Conservation (phyloP, 2,113 vertebrate species). For the Odocoileus virginianus region DNA sequence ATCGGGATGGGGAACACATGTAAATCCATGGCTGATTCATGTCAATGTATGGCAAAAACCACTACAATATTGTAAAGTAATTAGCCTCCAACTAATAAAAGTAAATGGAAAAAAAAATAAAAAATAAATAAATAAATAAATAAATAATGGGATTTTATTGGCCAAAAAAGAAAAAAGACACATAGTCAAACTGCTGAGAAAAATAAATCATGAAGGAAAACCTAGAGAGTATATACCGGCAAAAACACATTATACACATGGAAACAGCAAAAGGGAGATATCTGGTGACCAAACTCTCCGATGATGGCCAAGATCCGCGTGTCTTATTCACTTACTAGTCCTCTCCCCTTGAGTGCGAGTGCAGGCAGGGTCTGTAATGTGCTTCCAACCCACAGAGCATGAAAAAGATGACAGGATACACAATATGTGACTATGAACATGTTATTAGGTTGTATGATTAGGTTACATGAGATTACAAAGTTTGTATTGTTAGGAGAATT, state of each 20-base stretch:
- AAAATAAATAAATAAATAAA: too few species aligned
- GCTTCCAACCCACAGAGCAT: neutral
- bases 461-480: neutral
- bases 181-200: neutral
- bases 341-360: too few species aligned
- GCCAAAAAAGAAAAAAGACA: neutral
- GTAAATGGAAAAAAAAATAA: too few species aligned
- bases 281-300: neutral
- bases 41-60: too few species aligned
- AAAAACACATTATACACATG: neutral
- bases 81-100: too few species aligned
- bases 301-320: neutral
- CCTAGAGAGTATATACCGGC: neutral
- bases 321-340: neutral
- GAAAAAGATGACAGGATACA: neutral
- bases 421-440: neutral
- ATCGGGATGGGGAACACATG: too few species aligned
- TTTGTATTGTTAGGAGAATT: neutral
- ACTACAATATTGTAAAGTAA: too few species aligned
- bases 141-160: too few species aligned
- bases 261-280: neutral
- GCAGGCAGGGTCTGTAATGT: neutral
- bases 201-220: neutral
- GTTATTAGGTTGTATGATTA: neutral
- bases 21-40: too few species aligned